These are phyloP conservation scores for Cheirogaleus major DNA, from an alignment of 2,797 vertebrate genomes.

Conservation along the genomic window DNA sequence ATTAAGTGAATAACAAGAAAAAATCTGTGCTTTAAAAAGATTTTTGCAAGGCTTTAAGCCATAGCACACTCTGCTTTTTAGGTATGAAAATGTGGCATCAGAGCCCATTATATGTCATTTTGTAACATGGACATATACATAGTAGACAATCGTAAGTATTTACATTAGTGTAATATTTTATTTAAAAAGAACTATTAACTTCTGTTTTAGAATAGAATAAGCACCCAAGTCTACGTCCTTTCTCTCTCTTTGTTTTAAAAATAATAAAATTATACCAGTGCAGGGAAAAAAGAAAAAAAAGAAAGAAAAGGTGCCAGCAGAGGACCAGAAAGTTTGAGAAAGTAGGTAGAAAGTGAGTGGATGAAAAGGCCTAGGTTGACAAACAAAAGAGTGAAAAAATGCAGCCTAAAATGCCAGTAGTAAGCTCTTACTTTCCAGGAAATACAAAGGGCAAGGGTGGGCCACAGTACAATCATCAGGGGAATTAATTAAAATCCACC, in stretches of 20 bases:
- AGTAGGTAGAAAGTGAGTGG: neutral
- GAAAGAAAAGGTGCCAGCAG: neutral
- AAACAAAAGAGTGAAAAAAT: neutral
- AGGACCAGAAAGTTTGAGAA: neutral
- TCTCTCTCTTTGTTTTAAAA: neutral
- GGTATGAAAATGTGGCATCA: neutral
- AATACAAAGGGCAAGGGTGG: neutral
- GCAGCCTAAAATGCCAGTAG: neutral
- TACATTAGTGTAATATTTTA: neutral
- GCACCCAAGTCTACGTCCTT: neutral
- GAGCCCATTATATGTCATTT: neutral
- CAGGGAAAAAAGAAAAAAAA: neutral
- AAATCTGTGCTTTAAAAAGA: neutral
- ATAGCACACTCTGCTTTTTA: neutral
- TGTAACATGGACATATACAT: neutral
- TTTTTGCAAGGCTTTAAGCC: neutral
- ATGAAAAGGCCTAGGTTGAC: neutral
- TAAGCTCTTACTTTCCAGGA: neutral
- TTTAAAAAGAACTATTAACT: neutral
- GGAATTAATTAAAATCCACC: constrained; percentile 35
- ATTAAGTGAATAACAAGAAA: neutral
- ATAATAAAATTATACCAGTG: neutral
- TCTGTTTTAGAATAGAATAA: neutral
- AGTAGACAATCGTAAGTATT: neutral
- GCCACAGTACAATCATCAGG: neutral